These are phyloP conservation scores for Ophion ellenae DNA, from an alignment of 2,888 invertebrate species.

Conservation along the genomic window DNA sequence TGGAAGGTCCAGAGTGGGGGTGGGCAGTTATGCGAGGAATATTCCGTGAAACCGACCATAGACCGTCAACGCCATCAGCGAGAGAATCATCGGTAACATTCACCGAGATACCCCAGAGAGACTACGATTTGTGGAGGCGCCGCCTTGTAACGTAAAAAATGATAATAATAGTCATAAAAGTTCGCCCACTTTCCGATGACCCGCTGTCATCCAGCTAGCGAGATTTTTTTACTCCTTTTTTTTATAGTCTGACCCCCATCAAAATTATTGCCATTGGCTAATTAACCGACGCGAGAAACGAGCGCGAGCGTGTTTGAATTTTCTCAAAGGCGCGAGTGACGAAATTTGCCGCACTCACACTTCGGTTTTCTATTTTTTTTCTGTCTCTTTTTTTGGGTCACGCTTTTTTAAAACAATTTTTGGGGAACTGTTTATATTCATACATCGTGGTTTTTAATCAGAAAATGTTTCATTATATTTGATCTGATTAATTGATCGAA, in stretches of 20 bases:
- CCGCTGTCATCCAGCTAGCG: slow-evolving; percentile 29
- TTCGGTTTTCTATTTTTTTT: neutral
- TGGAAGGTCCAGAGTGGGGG: slow-evolving; percentile 70
- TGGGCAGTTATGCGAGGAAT: slow-evolving; percentile 36
- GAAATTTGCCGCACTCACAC: slow-evolving; percentile 1
- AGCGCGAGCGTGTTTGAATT: slow-evolving; percentile 49
- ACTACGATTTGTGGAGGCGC: slow-evolving; percentile 58
- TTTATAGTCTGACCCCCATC: slow-evolving; percentile 42
- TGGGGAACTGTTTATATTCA: too few species aligned
- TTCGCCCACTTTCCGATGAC: slow-evolving; percentile 58
- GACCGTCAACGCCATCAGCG: slow-evolving; percentile 37
- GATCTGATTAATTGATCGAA: too few species aligned
- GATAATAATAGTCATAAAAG: slow-evolving; percentile 1
- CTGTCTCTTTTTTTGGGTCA: neutral
- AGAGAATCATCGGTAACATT: slow-evolving; percentile 49
- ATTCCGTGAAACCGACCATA: slow-evolving; percentile 67
- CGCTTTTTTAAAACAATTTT: too few species aligned
- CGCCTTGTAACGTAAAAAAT: slow-evolving; percentile 45
- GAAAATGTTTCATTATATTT: too few species aligned
- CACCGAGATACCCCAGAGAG: slow-evolving; percentile 37
- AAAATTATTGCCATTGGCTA: slow-evolving; percentile 51
- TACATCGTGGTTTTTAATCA: too few species aligned
- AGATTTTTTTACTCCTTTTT: slow-evolving; percentile 7
- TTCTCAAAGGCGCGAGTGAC: slow-evolving; percentile 9
- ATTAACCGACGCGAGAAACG: slow-evolving; percentile 51